These are phyloP conservation scores for Zophobas morio DNA, from an alignment of 1,140 invertebrate genomes.

Conservation along the genomic window DNA sequence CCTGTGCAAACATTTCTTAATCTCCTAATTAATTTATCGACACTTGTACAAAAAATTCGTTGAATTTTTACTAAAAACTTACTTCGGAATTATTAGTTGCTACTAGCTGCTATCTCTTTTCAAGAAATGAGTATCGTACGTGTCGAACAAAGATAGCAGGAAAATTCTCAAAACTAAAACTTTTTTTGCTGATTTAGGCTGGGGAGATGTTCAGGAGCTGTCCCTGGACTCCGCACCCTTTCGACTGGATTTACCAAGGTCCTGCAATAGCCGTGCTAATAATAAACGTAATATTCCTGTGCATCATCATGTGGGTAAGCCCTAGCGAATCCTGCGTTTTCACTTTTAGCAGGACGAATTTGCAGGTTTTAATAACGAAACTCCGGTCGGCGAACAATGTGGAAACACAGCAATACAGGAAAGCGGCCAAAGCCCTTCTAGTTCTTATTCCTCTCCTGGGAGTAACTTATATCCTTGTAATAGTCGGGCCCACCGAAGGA, in stretches of 20 bases:
- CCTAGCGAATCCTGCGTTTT: constrained; percentile 53
- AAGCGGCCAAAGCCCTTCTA: constrained; percentile 89
- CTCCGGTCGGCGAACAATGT: constrained; percentile 87
- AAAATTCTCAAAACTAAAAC: neutral
- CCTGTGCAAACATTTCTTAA: constrained; percentile 37
- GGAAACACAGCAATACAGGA: constrained; percentile 90
- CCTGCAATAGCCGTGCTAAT: constrained; percentile 81
- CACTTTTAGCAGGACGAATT: neutral
- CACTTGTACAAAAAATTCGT: neutral
- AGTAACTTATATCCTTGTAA: constrained; percentile 88
- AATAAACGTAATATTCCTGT: constrained; percentile 89
- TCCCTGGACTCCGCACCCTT: constrained; percentile 80
- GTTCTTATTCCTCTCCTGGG: constrained; percentile 91
- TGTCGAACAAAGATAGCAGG: no score
- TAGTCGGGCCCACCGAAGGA: constrained; percentile 81
- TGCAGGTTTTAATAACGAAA: constrained; percentile 92
- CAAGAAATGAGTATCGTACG: no score
- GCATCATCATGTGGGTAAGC: constrained; percentile 93
- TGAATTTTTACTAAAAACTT: neutral
- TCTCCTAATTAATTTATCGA: constrained; percentile 26
- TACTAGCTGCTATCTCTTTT: no score
- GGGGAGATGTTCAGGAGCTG: constrained; percentile 66
- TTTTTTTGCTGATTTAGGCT: constrained; percentile 35
- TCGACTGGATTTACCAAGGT: constrained; percentile 87
- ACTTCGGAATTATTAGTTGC: no score